Percentiles rank a stretch among this genome's conserved stretches.
phyloP scores from a whole-genome alignment of 2,888 invertebrate genomes.

The Epirrita christyi region DNA sequence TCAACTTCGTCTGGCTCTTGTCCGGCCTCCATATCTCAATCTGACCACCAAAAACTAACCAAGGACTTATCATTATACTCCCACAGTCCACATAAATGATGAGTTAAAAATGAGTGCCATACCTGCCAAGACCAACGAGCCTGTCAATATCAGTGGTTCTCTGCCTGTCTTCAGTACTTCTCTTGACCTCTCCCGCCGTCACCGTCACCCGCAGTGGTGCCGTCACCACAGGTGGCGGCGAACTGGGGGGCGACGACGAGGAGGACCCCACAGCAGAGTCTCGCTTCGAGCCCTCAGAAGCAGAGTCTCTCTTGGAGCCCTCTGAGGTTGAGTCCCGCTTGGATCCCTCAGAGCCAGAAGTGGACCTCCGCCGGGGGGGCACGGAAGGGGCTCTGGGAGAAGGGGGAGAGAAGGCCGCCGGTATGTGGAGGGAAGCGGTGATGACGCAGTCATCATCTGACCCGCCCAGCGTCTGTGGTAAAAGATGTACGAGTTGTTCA shows the following conservation, averaged over 20 bases:
- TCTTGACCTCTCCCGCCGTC: slow-evolving; percentile 84
- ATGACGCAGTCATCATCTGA: slow-evolving; percentile 88
- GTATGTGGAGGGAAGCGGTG: slow-evolving; percentile 92
- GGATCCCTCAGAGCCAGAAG: slow-evolving; percentile 68
- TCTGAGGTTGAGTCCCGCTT: slow-evolving; percentile 31
- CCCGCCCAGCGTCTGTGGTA: slow-evolving; percentile 82
- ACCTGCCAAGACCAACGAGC: slow-evolving; percentile 68
- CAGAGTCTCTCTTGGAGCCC: neutral
- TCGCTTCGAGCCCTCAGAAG: slow-evolving; percentile 45
- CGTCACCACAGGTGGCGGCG: slow-evolving; percentile 48
- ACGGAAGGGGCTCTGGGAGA: slow-evolving; percentile 54
- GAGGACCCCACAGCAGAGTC: slow-evolving; percentile 88
- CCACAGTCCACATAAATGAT: no score
- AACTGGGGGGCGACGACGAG: slow-evolving; percentile 68
- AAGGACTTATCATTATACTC: no score
- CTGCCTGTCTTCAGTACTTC: slow-evolving; percentile 41
- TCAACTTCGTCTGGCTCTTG: no score
- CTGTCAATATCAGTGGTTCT: slow-evolving; percentile 65
- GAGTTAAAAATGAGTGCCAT: neutral
- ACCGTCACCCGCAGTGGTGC: slow-evolving; percentile 82
- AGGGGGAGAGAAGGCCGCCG: slow-evolving; percentile 79
- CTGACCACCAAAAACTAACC: no score
- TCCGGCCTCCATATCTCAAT: no score
- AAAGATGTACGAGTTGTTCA: no score
- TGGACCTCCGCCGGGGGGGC: slow-evolving; percentile 67